Conservation (phyloP, 2,797 vertebrate species). For the Falco concolor region DNA sequence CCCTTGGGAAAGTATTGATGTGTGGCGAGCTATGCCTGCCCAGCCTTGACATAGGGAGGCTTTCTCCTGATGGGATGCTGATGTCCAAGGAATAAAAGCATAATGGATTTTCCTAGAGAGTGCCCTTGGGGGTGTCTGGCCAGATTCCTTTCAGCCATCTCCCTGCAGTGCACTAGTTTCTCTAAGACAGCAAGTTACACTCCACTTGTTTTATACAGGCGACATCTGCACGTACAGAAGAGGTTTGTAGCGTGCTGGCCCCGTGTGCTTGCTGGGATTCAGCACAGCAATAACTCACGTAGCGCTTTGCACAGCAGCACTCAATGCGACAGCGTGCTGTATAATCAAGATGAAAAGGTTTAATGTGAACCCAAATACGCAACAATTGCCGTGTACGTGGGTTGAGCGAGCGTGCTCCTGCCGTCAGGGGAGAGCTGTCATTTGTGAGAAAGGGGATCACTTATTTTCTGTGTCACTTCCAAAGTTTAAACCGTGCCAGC, state of each 20-base stretch:
- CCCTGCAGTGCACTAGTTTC: not conserved
- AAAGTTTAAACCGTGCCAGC: not conserved
- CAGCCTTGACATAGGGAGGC: not conserved
- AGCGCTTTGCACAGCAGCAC: not conserved
- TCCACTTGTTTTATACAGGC: not conserved
- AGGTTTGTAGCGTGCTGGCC: not conserved
- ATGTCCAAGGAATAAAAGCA: not conserved
- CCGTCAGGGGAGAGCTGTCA: not conserved
- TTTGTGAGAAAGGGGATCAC: not conserved
- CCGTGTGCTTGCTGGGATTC: not conserved
- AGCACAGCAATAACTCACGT: not conserved
- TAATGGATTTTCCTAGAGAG: not conserved
- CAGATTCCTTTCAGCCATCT: not conserved
- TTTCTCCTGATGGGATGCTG: not conserved
- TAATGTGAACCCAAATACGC: conserved; percentile 1
- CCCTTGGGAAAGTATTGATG: not conserved
- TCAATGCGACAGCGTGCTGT: not conserved
- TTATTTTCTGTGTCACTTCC: not conserved
- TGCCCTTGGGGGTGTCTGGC: not conserved
- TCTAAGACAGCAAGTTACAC: not conserved
- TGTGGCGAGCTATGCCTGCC: not conserved
- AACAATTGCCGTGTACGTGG: not conserved
- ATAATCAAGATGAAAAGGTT: conserved; percentile 52
- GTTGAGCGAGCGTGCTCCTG: not conserved
- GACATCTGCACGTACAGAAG: not conserved